phyloP scores from a whole-genome alignment of 1,140 invertebrate genomes.

The Penaeus vannamei region DNA sequence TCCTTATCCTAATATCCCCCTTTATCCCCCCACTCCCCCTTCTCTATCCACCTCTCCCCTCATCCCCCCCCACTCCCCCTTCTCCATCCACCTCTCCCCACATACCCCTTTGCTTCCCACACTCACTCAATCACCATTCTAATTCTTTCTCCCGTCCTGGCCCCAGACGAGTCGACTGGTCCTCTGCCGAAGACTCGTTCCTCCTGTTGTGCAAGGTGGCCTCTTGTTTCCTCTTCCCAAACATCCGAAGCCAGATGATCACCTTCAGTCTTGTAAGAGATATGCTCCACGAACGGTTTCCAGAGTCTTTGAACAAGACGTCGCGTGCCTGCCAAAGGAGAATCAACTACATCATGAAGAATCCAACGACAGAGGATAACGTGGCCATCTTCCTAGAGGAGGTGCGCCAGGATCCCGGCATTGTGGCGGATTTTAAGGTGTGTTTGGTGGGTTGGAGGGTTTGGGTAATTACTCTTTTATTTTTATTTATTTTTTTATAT shows the following conservation, averaged over 20 bases:
- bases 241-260: constrained; percentile 73
- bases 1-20: too few species aligned
- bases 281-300: constrained; percentile 74
- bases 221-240: constrained; percentile 77
- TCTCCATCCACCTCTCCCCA: too few species aligned
- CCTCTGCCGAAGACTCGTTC: constrained; percentile 77
- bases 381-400: constrained; percentile 78
- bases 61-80: too few species aligned
- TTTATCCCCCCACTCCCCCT: too few species aligned
- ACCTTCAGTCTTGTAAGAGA: constrained; percentile 77
- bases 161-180: constrained; percentile 76
- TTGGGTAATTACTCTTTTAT: too few species aligned
- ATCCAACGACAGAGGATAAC: constrained; percentile 75
- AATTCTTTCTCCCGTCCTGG: neutral
- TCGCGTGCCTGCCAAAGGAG: constrained; percentile 80
- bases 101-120: neutral
- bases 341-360: constrained; percentile 78
- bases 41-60: too few species aligned
- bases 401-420: constrained; percentile 75
- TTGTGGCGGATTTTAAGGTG: constrained; percentile 69
- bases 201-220: constrained; percentile 81
- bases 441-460: constrained; percentile 53
- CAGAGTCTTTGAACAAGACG: constrained; percentile 79
- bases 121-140: too few species aligned
- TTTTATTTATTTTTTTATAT: too few species aligned